A percentile compares a stretch with the other conserved stretches of the same genome.
Evolutionary conservation across 1,140 invertebrate species (phyloP).

Genomic region (Grapholita molesta): DNA sequence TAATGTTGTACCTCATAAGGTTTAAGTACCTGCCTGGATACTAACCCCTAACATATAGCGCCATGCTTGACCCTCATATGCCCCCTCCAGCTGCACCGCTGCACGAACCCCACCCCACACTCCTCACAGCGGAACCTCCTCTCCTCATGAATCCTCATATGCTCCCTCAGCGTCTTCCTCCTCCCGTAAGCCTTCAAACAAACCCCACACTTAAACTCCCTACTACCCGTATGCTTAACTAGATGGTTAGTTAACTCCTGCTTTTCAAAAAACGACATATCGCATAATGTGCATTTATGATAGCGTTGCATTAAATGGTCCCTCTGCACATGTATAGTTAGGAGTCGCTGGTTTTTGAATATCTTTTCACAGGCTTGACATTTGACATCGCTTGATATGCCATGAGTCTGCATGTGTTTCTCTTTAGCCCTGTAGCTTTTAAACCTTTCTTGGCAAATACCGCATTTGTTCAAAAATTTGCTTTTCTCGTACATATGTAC

Average conservation of each 20-base stretch:
- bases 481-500: slow-evolving; percentile 37
- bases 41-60: background rate
- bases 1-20: too few species aligned
- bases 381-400: slow-evolving; percentile 34
- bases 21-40: too few species aligned
- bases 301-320: slow-evolving; percentile 55
- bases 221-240: slow-evolving; percentile 80
- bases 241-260: slow-evolving; percentile 43
- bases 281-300: slow-evolving; percentile 55
- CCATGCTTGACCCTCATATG: slow-evolving; percentile 53
- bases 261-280: slow-evolving; percentile 53
- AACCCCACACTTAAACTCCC: slow-evolving; percentile 72
- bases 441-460: slow-evolving; percentile 48
- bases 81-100: slow-evolving; percentile 47
- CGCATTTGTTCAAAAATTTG: slow-evolving; percentile 46
- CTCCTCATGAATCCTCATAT: slow-evolving; percentile 77
- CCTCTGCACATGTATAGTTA: slow-evolving; percentile 47
- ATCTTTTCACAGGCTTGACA: slow-evolving; percentile 54
- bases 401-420: slow-evolving; percentile 49
- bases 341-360: slow-evolving; percentile 43
- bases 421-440: slow-evolving; percentile 42
- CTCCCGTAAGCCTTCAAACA: slow-evolving; percentile 80
- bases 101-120: slow-evolving; percentile 54
- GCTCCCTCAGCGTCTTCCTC: slow-evolving; percentile 69
- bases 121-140: slow-evolving; percentile 53